phyloP scores from a whole-genome alignment of 2,113 vertebrate genomes.

The Tiliqua scincoides region DNA sequence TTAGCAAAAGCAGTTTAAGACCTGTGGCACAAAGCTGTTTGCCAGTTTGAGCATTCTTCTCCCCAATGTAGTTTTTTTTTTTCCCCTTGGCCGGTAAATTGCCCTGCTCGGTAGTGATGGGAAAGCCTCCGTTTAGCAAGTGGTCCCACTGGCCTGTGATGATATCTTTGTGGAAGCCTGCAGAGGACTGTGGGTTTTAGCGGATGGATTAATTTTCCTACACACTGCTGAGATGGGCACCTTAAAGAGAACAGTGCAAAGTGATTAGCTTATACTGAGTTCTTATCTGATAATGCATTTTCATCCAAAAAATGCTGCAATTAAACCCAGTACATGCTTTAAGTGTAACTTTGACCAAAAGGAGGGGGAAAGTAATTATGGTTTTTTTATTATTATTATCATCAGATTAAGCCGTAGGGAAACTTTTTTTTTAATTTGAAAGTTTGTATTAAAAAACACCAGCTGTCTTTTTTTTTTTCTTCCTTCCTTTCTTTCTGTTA shows the following conservation, averaged over 20 bases:
- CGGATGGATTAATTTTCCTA: conserved; percentile 33
- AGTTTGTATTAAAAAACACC: conserved; percentile 21
- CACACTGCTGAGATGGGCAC: neutral
- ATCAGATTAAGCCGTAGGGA: conserved; percentile 42
- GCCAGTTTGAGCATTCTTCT: too few species aligned
- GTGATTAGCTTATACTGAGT: conserved; percentile 43
- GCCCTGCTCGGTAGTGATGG: neutral
- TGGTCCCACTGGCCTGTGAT: fast-evolving
- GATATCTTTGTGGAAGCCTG: fast-evolving
- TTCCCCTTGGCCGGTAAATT: neutral
- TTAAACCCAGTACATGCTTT: conserved; percentile 64
- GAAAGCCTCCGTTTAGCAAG: neutral
- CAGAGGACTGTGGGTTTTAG: fast-evolving
- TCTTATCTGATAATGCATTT: conserved; percentile 45
- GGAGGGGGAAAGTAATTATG: conserved; percentile 66
- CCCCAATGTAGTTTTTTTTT: neutral
- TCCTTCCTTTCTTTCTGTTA: neutral
- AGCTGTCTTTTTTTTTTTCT: neutral
- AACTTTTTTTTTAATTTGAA: conserved; percentile 26
- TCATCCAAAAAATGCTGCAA: conserved; percentile 62
- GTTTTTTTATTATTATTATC: conserved; percentile 20
- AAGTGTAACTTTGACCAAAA: conserved; percentile 51
- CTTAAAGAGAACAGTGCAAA: conserved; percentile 19
- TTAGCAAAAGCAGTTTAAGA: neutral
- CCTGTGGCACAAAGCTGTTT: neutral